A percentile compares a stretch with the other conserved stretches of the same genome.
These are phyloP conservation scores for Reticulitermes speratus DNA, from an alignment of 1,140 invertebrate species.

Conservation along the genomic window DNA sequence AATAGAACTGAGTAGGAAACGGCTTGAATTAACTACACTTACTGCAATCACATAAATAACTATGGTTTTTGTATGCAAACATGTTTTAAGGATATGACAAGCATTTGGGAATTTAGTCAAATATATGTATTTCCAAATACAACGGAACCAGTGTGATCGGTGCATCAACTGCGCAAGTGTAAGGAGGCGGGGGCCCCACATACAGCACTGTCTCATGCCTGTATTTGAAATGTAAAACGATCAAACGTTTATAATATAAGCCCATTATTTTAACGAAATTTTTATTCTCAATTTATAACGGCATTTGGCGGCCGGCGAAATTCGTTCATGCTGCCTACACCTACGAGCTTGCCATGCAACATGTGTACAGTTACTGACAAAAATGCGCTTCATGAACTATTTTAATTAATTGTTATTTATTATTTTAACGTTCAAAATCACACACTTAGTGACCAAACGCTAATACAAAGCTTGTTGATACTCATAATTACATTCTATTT, in stretches of 20 bases:
- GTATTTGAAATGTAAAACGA: neutral
- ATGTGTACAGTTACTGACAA: neutral
- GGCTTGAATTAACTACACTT: no score
- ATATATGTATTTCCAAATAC: neutral
- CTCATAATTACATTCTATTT: neutral
- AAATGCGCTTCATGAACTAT: neutral
- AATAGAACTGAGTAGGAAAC: no score
- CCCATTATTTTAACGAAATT: no score
- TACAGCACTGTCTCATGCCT: neutral
- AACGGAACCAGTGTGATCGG: neutral
- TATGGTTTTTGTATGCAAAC: no score
- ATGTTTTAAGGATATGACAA: neutral
- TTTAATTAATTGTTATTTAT: neutral
- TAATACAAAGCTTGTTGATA: neutral
- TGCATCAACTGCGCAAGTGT: neutral
- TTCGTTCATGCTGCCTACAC: no score
- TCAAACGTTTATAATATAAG: neutral
- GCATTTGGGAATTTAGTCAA: neutral
- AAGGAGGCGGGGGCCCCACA: neutral
- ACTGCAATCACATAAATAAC: no score
- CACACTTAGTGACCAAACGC: neutral
- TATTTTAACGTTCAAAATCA: neutral
- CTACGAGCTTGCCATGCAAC: neutral
- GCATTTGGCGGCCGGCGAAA: no score
- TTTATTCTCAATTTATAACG: no score